These are phyloP conservation scores for Leptatherina wallacei DNA, from an alignment of 2,797 vertebrate genomes.

Conservation along the genomic window DNA sequence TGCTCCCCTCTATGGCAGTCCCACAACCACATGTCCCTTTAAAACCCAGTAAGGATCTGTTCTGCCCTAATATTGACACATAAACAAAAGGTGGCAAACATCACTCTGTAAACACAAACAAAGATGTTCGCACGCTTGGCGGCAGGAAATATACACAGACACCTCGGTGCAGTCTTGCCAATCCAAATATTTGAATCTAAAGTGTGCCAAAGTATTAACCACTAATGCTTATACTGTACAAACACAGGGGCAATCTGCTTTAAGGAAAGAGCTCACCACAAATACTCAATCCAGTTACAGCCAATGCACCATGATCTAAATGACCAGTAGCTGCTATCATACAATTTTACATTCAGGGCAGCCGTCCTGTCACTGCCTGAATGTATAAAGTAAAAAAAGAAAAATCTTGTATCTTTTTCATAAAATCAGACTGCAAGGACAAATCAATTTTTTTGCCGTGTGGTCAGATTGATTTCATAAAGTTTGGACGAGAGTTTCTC, in stretches of 20 bases:
- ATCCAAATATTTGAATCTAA: conserved; percentile 30
- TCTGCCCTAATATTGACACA: background rate
- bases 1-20: background rate
- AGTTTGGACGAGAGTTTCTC: background rate
- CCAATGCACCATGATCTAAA: background rate
- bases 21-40: background rate
- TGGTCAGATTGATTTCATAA: background rate
- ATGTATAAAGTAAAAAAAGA: background rate
- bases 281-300: conserved; percentile 1
- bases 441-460: background rate
- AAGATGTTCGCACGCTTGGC: background rate
- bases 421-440: background rate
- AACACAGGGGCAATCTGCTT: background rate
- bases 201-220: conserved; percentile 1
- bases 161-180: background rate
- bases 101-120: background rate
- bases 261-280: background rate
- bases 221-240: background rate
- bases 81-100: background rate
- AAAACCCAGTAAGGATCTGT: background rate
- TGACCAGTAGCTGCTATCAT: background rate
- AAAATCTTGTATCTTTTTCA: background rate
- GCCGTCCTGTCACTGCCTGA: background rate
- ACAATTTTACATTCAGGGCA: background rate
- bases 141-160: background rate